These are phyloP conservation scores for Lochmaea crataegi DNA, from an alignment of 2,888 invertebrate genomes.

Conservation along the genomic window DNA sequence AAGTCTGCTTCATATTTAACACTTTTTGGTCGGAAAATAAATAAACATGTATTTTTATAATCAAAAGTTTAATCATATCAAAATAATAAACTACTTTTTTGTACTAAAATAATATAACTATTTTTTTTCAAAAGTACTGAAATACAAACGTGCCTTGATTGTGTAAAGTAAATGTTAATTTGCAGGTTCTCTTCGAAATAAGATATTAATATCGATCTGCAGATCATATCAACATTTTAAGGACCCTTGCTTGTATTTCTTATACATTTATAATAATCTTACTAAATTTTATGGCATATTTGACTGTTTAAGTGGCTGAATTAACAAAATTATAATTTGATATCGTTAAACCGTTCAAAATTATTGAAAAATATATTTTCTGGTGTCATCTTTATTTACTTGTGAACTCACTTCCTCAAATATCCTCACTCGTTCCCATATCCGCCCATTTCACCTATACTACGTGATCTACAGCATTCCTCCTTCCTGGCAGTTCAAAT, in stretches of 20 bases:
- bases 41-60: conserved; percentile 56
- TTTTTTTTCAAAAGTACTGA: conserved; percentile 57
- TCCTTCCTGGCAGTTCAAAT: too few species aligned
- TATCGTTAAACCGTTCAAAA: background rate
- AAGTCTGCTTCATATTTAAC: conserved; percentile 9
- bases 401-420: too few species aligned
- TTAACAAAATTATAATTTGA: background rate
- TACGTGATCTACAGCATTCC: too few species aligned
- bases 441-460: too few species aligned
- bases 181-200: conserved; percentile 46
- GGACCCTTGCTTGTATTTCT: conserved; percentile 59
- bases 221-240: conserved; percentile 53
- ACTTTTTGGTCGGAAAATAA: conserved; percentile 26
- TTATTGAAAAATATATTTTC: background rate
- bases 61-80: conserved; percentile 31
- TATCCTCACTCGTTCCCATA: too few species aligned
- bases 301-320: conserved; percentile 30
- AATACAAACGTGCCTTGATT: conserved; percentile 64
- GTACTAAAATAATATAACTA: background rate
- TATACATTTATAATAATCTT: conserved; percentile 29
- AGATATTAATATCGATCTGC: conserved; percentile 47
- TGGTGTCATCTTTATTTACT: too few species aligned
- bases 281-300: conserved; percentile 21
- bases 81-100: background rate
- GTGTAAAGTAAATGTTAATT: conserved; percentile 60